Base-by-base conservation (phyloP, 64 coral and sea anemone genomes). In the Hydrozoanthus tunicans region DNA sequence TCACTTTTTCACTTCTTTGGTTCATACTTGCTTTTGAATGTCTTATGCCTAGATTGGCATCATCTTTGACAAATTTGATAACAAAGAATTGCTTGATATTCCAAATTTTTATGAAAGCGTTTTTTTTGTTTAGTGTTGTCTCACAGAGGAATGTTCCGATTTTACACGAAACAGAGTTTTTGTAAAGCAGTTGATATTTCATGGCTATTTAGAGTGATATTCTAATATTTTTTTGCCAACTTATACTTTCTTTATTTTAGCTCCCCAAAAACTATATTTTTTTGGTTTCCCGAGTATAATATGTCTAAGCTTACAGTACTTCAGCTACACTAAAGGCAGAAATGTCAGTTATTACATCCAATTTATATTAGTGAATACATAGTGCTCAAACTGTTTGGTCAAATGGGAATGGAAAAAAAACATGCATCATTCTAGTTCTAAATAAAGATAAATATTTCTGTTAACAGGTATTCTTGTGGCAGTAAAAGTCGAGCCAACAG, bases 121-220 rank as follows among this genome's bases (percentile, higher is more conserved):
- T 74, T 7, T 74, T 51, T 74, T 74, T 73, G 51, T 73, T 74
- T 51, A 74, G 71, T 74, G 32, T 74, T 74, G 71, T 74, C 52
- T 74, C 71, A 11, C 32, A 43, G 52, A 74, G 64, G 64, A 43
- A 74, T 74, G 71, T 51, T 74, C 13, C 13, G 7, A 75, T 75
- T 75, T 52, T 75, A 75, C 27, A 75, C 12, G 52, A 75, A 9
- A 72, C 20, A 12, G n/a, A n/a, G n/a, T 73, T 73, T 73, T 73
- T 4, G 27, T 73, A 73, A 73, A 73, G 51, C 70, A 73, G 70
- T 72, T 72, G 69, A 72, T 43, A 43, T 72, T 72, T 72, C 4
- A 72, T 4, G 70, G 70, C 70, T 73, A 73, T 51, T 73, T 27
- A 73, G 51, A 73, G 25, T 73, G 70, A 20, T 73, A 10, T 52